phyloP scores from a whole-genome alignment of 92 coral and sea anemone species.

The Epizoanthus rinbou region DNA sequence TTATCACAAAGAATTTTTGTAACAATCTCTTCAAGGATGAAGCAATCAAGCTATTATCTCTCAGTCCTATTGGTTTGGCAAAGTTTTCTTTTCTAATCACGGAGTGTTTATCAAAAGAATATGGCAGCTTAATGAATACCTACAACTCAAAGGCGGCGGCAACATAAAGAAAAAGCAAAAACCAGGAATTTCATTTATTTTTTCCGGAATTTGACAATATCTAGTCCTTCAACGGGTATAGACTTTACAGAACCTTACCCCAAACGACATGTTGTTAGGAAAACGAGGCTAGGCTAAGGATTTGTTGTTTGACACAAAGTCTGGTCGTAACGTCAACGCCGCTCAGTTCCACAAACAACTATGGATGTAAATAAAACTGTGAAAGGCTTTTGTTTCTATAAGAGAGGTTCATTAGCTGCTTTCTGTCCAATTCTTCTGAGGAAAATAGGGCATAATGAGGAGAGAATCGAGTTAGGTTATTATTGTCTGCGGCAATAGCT shows the following conservation, averaged over 20 bases:
- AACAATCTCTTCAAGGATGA: constrained; percentile 38
- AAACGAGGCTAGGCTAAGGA: no score
- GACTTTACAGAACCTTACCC: no score
- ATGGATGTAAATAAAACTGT: constrained; percentile 54
- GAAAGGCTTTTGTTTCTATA: constrained; percentile 55
- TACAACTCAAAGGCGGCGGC: constrained; percentile 36
- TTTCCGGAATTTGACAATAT: neutral
- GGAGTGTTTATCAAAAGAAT: constrained; percentile 52
- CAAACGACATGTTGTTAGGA: no score
- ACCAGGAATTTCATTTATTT: constrained; percentile 10
- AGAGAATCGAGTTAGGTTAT: constrained; percentile 51
- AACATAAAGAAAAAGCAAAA: constrained; percentile 4
- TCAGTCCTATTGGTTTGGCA: constrained; percentile 28
- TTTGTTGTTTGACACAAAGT: no score
- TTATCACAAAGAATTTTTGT: constrained; percentile 15
- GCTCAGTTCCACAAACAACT: neutral
- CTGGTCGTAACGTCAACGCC: no score
- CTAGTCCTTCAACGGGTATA: neutral
- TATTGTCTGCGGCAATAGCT: constrained; percentile 41
- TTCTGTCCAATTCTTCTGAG: constrained; percentile 57
- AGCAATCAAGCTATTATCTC: constrained; percentile 47
- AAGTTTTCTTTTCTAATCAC: constrained; percentile 51
- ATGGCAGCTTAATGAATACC: constrained; percentile 25
- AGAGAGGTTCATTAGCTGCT: constrained; percentile 61
- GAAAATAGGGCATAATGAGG: constrained; percentile 66